Evolutionary conservation across 2,113 vertebrate genomes (phyloP).

Genomic region (Oryzias woworae): DNA sequence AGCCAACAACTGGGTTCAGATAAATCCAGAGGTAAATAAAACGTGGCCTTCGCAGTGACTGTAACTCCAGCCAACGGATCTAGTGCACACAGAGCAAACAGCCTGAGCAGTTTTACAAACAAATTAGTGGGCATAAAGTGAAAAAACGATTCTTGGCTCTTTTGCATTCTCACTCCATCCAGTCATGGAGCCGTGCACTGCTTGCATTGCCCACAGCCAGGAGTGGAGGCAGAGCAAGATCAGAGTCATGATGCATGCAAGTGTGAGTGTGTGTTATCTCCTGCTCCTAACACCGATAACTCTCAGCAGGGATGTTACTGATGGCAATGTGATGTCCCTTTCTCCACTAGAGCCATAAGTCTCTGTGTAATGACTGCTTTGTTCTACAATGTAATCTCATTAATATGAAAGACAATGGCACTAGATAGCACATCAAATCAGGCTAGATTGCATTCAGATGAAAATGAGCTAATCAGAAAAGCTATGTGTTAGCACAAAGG

Average conservation of each 20-base stretch:
- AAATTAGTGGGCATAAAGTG: conserved; percentile 60
- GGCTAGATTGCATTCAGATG: conserved; percentile 69
- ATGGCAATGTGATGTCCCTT: conserved; percentile 57
- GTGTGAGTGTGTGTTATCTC: conserved; percentile 45
- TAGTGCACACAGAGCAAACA: conserved; percentile 48
- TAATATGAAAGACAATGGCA: conserved; percentile 75
- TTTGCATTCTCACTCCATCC: conserved; percentile 27
- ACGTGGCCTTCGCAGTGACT: conserved; percentile 16
- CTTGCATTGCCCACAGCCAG: conserved; percentile 15
- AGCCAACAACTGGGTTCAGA: conserved; percentile 13
- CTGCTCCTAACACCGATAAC: conserved; percentile 62
- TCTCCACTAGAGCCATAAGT: conserved; percentile 61
- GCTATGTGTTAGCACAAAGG: conserved; percentile 63
- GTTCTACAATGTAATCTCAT: conserved; percentile 71
- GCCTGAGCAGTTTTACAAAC: conserved; percentile 55
- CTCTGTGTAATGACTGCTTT: conserved; percentile 69
- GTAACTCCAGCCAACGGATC: conserved; percentile 57
- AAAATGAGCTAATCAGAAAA: conserved; percentile 72
- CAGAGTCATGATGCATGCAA: conserved; percentile 37
- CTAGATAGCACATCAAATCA: conserved; percentile 74
- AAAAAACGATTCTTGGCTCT: conserved; percentile 52
- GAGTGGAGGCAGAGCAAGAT: conserved; percentile 29
- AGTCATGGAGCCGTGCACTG: conserved; percentile 7
- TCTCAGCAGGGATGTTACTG: conserved; percentile 65
- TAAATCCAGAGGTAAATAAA: conserved; percentile 22